A percentile compares a stretch with the other conserved stretches of the same genome.
phyloP scores from a whole-genome alignment of 2,888 invertebrate genomes.

The Zhuqinia jingwanae region DNA sequence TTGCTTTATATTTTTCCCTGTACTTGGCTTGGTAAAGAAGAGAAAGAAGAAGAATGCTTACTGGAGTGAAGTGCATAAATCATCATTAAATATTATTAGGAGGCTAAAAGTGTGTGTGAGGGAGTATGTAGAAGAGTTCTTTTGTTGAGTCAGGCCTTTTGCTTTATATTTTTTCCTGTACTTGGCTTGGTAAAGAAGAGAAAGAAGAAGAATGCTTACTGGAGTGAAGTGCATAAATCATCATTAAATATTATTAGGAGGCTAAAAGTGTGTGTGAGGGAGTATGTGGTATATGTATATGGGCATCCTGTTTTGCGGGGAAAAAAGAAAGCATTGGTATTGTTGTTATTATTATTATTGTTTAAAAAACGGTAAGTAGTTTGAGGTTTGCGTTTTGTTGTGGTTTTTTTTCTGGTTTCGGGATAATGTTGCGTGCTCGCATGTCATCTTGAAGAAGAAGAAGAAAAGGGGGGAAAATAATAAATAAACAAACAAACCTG shows the following conservation, averaged over 20 bases:
- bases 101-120: conserved; percentile 9
- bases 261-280: neutral
- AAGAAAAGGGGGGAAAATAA: neutral
- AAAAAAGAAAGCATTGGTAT: neutral
- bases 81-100: conserved; percentile 65
- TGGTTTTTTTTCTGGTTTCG: neutral
- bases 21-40: neutral
- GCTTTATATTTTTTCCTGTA: too few relatives aligned
- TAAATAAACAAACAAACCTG: neutral
- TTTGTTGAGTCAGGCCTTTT: neutral
- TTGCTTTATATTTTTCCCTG: neutral
- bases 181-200: neutral
- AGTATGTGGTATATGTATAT: neutral
- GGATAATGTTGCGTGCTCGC: conserved; percentile 14
- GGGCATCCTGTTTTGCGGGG: neutral
- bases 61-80: conserved; percentile 61
- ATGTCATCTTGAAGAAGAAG: conserved; percentile 4
- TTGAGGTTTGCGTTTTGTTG: neutral
- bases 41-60: conserved; percentile 29
- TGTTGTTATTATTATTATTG: too few relatives aligned
- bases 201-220: conserved; percentile 28
- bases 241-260: conserved; percentile 62
- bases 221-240: conserved; percentile 59
- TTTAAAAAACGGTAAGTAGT: neutral
- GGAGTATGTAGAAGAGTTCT: neutral